A percentile compares a stretch with the other conserved stretches of the same genome.
Evolutionary conservation across 2,888 invertebrate species (phyloP).

Genomic region (Pardosa pseudoannulata): DNA sequence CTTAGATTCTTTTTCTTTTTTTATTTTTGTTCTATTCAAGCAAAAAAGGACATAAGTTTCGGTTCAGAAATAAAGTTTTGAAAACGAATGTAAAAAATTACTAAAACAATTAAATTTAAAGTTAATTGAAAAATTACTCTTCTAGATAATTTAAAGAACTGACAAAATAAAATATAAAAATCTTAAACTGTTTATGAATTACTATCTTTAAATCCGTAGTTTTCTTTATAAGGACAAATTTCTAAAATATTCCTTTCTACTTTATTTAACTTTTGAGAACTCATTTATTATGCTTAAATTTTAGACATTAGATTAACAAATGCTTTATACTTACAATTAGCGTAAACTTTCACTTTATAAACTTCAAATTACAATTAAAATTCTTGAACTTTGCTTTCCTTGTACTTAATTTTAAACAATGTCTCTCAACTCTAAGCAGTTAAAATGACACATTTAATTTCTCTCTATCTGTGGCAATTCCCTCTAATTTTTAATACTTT

Average conservation of each 20-base stretch:
- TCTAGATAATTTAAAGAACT: too few species aligned
- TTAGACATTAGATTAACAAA: not conserved
- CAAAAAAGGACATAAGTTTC: too few species aligned
- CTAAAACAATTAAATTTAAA: too few species aligned
- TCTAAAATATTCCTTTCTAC: not conserved
- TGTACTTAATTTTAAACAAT: not conserved
- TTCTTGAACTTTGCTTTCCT: not conserved
- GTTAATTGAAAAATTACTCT: too few species aligned
- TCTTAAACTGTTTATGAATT: too few species aligned
- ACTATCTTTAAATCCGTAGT: too few species aligned
- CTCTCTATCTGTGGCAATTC: not conserved
- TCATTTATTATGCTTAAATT: not conserved
- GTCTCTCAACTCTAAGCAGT: not conserved
- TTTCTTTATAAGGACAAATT: too few species aligned
- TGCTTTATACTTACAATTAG: not conserved
- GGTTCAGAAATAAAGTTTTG: too few species aligned
- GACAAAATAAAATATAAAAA: too few species aligned
- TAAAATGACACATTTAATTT: not conserved
- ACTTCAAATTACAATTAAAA: constrained; percentile 7
- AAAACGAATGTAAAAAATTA: too few species aligned
- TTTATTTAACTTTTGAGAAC: not conserved
- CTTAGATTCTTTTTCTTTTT: too few species aligned
- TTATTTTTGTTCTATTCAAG: too few species aligned
- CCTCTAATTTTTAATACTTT: not conserved
- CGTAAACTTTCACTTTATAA: not conserved